Conservation (phyloP, 2,113 vertebrate genomes). For the Lasiurus borealis region DNA sequence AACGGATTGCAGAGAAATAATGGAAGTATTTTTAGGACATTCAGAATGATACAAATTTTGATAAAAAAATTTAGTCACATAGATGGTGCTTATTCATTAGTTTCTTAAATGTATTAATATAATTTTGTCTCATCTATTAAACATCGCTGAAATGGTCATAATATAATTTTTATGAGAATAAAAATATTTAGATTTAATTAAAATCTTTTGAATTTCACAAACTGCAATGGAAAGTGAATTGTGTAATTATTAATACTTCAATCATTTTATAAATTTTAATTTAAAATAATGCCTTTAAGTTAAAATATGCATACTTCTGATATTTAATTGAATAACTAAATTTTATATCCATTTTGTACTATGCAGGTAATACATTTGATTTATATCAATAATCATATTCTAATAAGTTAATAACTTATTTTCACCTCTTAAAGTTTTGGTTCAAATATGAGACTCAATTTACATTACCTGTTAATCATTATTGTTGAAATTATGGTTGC, state of each 20-base stretch:
- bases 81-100: neutral
- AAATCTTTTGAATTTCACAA: slow-evolving; percentile 76
- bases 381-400: neutral
- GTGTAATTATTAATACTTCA: too few species aligned
- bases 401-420: slow-evolving; percentile 10
- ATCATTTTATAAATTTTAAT: slow-evolving; percentile 15
- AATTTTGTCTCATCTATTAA: slow-evolving; percentile 69
- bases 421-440: neutral
- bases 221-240: slow-evolving; percentile 32
- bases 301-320: slow-evolving; percentile 7
- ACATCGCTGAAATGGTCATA: slow-evolving; percentile 53
- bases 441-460: slow-evolving; percentile 9
- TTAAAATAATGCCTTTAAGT: slow-evolving; percentile 11
- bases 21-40: neutral
- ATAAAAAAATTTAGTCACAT: neutral
- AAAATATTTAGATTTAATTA: slow-evolving; percentile 75
- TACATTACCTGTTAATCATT: neutral
- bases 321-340: slow-evolving; percentile 44
- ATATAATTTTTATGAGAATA: too few species aligned
- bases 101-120: slow-evolving; percentile 62
- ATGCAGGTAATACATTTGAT: neutral
- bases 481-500: neutral
- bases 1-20: neutral
- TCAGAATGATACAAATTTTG: slow-evolving; percentile 7
- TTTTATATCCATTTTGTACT: neutral